Base-by-base conservation (phyloP, 2,888 invertebrate genomes). In the Belgica antarctica region DNA sequence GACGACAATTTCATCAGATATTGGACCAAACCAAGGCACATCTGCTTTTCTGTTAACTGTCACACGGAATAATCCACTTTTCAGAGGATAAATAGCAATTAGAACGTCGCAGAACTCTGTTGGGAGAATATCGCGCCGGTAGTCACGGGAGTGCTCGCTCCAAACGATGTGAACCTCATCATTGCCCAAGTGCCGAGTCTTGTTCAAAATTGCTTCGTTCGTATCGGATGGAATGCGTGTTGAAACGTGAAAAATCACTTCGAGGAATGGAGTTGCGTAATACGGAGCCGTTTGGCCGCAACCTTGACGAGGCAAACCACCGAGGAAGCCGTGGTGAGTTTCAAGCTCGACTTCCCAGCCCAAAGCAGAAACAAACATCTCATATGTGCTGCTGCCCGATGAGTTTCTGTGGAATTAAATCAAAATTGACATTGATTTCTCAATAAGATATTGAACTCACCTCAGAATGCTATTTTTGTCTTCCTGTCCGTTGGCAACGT, bases 81-180 rank as follows among this genome's bases (percentile, higher is more conserved):
- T 86, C 75, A 97, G 82, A 1, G 98, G 97, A 83, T 99, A 98
- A 75, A 99, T 91, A 59, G 90, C 92, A 76, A 99, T 94, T 72
- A 99, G 86, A 73, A 99, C 94, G 83, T 99, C 99, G 79, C 97
- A 98, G 84, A 99, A 99, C 82, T 99, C 97, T 10, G 99, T 99
- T 70, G 98, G 96, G 77, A 99, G 89, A 75, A 97, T 96, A 77
- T 96, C 96, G 71, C 97, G 87, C 71, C 96, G 86, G 83, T 99
- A 99, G 77, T 96, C 94, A 72, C 96, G 86, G 80, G 86, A 87
- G 81, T 99, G 96, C 78, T 99, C 99, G 65, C 96, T 96, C 99
- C 99, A 99, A 28, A 99, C 96, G 73, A 99, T 95, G 78, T 98
- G 98, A 71, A 99, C 94, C 80, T 98, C 97, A 80, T 98, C 97